These are phyloP conservation scores for Australoheros scitulus DNA, from an alignment of 2,113 vertebrate genomes.

Conservation along the genomic window DNA sequence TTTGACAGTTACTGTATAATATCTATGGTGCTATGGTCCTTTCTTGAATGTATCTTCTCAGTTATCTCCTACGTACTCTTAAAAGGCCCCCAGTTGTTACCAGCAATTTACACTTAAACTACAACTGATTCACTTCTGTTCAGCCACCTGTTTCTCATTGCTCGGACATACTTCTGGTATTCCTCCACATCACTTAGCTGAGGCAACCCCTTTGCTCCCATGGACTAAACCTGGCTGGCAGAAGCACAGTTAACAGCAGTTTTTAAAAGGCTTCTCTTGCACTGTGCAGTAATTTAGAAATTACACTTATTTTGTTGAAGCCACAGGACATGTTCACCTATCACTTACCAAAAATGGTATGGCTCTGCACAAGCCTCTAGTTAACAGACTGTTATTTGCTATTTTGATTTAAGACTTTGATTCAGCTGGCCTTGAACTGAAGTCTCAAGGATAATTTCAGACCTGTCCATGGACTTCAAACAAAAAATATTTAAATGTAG, in stretches of 20 bases:
- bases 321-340: neutral
- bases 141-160: conserved; percentile 70
- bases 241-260: conserved; percentile 22
- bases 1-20: neutral
- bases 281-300: conserved; percentile 31
- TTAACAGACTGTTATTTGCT: conserved; percentile 6
- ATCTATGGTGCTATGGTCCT: neutral
- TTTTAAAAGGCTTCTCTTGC: conserved; percentile 34
- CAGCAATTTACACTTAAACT: conserved; percentile 59
- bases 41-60: conserved; percentile 6
- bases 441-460: neutral
- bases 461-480: neutral
- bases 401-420: neutral
- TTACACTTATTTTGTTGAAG: conserved; percentile 11
- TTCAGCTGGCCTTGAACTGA: neutral
- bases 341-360: neutral
- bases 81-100: conserved; percentile 36
- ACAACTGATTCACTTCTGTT: conserved; percentile 54
- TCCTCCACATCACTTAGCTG: conserved; percentile 42
- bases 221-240: conserved; percentile 40
- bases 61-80: conserved; percentile 18
- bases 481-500: neutral
- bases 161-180: conserved; percentile 59
- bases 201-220: conserved; percentile 38
- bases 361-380: neutral